A percentile compares a stretch with the other conserved stretches of the same genome.
phyloP scores from a whole-genome alignment of 1,140 invertebrate genomes.

The Aphelenchoides avenae region DNA sequence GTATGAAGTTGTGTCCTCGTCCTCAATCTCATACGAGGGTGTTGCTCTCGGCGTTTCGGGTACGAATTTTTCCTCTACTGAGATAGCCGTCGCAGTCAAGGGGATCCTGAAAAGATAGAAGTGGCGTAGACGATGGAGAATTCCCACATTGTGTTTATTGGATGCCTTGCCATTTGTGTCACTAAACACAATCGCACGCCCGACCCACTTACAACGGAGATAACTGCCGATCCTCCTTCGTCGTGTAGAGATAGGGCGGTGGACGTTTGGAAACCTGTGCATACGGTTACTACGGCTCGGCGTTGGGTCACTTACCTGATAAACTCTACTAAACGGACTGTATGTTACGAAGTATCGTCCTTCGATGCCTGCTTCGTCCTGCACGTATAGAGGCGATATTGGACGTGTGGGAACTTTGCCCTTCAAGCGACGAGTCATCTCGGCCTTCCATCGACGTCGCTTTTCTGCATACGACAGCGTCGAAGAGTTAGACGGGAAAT shows the following conservation, averaged over 20 bases:
- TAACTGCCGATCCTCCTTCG: neutral
- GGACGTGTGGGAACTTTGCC: conserved; percentile 24
- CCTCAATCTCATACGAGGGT: neutral
- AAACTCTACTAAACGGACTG: conserved; percentile 19
- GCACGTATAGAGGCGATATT: conserved; percentile 12
- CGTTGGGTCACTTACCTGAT: too few species aligned
- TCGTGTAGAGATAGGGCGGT: conserved; percentile 22
- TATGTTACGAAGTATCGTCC: conserved; percentile 25
- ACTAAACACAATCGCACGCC: neutral
- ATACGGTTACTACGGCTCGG: too few species aligned
- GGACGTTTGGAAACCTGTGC: conserved; percentile 24
- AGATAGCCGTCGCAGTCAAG: too few species aligned
- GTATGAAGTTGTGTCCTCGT: conserved; percentile 8
- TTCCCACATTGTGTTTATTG: too few species aligned
- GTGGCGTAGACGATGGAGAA: too few species aligned
- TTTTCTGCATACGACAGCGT: conserved; percentile 34
- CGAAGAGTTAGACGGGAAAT: conserved; percentile 30
- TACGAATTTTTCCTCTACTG: too few species aligned
- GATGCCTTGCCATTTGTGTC: neutral
- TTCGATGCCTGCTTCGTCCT: neutral
- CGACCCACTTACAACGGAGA: conserved; percentile 3
- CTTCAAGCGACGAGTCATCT: conserved; percentile 19
- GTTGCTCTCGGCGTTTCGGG: neutral
- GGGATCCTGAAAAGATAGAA: too few species aligned
- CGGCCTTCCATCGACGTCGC: conserved; percentile 35